Evolutionary conservation across 2,888 invertebrate genomes (phyloP).

Genomic region (Cryptocheilus praepositus): DNA sequence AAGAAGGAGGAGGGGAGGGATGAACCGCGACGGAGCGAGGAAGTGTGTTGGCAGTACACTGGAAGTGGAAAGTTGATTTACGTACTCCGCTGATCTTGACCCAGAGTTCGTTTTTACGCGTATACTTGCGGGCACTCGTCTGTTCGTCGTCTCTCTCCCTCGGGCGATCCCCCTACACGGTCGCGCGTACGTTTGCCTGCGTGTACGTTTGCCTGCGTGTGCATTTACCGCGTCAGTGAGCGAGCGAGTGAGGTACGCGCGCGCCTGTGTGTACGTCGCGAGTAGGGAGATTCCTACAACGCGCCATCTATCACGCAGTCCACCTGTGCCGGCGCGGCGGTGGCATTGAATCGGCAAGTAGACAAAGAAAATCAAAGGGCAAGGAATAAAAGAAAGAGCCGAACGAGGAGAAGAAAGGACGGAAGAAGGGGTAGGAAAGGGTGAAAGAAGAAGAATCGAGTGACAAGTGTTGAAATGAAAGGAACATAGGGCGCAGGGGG

Average conservation of each 20-base stretch:
- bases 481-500: too few species aligned
- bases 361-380: conserved; percentile 41
- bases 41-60: conserved; percentile 21
- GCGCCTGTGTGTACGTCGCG: neutral
- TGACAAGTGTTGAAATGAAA: neutral
- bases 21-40: neutral
- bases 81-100: conserved; percentile 63
- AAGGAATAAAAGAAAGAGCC: conserved; percentile 18
- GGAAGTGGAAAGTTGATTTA: conserved; percentile 61
- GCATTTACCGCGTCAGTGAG: conserved; percentile 5
- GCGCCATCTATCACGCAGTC: conserved; percentile 55
- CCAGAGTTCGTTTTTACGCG: conserved; percentile 49
- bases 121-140: conserved; percentile 14
- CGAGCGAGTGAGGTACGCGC: conserved; percentile 15
- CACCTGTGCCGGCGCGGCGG: conserved; percentile 55
- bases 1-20: neutral
- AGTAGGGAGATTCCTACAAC: conserved; percentile 42
- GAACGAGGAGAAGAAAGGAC: neutral
- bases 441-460: neutral
- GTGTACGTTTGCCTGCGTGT: too few species aligned
- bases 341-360: conserved; percentile 53
- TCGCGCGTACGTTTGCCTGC: too few species aligned
- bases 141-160: neutral
- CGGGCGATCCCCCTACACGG: too few species aligned
- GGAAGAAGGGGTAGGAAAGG: conserved; percentile 7